Base-by-base conservation (phyloP, 2,113 vertebrate species). In the Alethe diademata region DNA sequence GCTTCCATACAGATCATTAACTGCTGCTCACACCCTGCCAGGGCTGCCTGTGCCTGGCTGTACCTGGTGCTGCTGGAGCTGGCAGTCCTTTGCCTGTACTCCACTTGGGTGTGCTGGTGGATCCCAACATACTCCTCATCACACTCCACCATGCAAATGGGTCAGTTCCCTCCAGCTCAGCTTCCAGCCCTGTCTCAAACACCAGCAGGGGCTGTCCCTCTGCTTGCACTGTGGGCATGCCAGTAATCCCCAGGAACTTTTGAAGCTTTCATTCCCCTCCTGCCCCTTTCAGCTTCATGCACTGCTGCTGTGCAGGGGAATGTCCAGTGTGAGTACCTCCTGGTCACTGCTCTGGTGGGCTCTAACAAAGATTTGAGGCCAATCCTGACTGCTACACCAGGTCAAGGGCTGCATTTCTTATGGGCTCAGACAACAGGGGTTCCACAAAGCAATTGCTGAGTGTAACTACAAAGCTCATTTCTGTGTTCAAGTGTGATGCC, bases 71-170 rank as follows among this genome's bases (percentile, higher is more conserved):
- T 47, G 54, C 9, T 60, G 36, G 64, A 73, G 36, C 6, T 72
- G 54, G 13, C 0, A 5, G 48, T 33, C 33, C 72, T 66, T 81
- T 29, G 23, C 45, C 16, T n/a, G 28, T 40, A 5, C 19, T 91
- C 28, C 19, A 1, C 28, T 48, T 36, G 16, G 29, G 36, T 1
- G 0, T 48, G 33, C 38, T 0, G 0, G 19, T 50, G 58, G 6
- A 7, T 67, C 40, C 22, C 0, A 0, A 18, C 4, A 1, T 18
- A 33, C 25, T 50, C 50, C 47, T 16, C 56, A 38, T 67, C 62
- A 7, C 60, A 53, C 8, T 25, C 47, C 8, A 4, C 29, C 2
- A 2, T 47, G 50, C 17, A 43, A 53, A 80, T 6, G n/a, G 35
- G 4, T 53, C 50, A 3, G 7, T 36, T 65, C 40, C 14, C 9